Evolutionary conservation across 2,113 vertebrate species (phyloP), one percentile per base, ranked within the genome.

Genomic region (Pterocles gutturalis): DNA sequence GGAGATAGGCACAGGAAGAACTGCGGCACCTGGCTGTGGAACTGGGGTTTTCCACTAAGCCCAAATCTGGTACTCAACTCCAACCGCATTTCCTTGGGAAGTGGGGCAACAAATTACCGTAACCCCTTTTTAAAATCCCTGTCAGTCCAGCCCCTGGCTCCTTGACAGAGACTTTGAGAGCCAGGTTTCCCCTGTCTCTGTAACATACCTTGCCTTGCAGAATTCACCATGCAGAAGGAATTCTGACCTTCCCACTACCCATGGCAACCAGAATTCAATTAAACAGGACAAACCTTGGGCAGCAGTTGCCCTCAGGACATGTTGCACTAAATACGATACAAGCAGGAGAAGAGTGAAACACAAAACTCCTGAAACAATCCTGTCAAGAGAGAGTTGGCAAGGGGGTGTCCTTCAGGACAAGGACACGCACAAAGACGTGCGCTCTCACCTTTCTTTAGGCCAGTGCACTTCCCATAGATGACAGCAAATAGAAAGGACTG

Each of bases 311-410:
- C 55, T 65, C 60, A 51, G 76, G 90, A 81, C 26, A 1, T 7
- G 33, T 21, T 61, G 64, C 9, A 48, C 41, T 87, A 71, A 90
- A 89, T 72, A 78, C 0, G 65, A 67, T 64, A 88, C 60, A 84
- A 87, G 83, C 38, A 83, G 72, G n/a, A 89, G 87, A 71, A 77
- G 53, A 81, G 48, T 48, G 90, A 96, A 96, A 94, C 79, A 78
- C 72, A 90, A 90, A 95, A 93, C 83, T 90, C 21, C 1, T 16
- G 20, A 81, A 95, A 92, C 38, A 64, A 62, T 67, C 72, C 72
- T 41, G 61, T 75, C 60, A 71, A 19, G 76, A 87, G 54, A 65
- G 58, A 18, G 25, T 4, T 91, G 84, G 65, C 70, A 55, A 87
- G 38, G 5, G 17, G 5, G 14, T 89, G 64, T 48, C 92, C 80